Evolutionary conservation across 2,797 vertebrate genomes (phyloP).

Genomic region (Halcyon leucocephala): DNA sequence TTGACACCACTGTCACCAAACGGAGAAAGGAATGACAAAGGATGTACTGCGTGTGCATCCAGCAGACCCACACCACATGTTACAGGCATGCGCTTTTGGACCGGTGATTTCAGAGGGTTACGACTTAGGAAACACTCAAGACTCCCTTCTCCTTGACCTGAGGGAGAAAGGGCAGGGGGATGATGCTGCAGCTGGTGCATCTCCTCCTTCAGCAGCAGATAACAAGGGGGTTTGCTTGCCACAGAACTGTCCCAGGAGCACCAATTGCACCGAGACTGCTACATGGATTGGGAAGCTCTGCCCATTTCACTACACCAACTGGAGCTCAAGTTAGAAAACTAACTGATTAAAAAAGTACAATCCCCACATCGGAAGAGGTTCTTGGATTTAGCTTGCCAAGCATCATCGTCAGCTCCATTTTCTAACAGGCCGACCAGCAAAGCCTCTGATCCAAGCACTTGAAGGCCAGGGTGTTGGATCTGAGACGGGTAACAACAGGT

Average conservation of each 20-base stretch:
- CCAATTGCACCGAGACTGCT: background rate
- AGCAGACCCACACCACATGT: slow-evolving; percentile 71
- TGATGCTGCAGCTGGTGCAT: slow-evolving; percentile 6
- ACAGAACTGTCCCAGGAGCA: background rate
- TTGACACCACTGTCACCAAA: background rate
- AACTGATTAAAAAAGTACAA: background rate
- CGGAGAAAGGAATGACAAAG: background rate
- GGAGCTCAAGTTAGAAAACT: slow-evolving; percentile 24
- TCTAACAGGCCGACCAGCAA: background rate
- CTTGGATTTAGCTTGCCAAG: slow-evolving; percentile 23
- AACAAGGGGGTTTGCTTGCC: background rate
- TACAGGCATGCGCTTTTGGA: slow-evolving; percentile 74
- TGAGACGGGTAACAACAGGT: background rate
- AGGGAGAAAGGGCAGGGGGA: slow-evolving; percentile 32
- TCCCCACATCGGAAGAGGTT: background rate
- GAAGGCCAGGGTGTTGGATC: background rate
- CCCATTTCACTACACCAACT: background rate
- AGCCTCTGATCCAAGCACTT: slow-evolving; percentile 34
- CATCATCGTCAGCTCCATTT: background rate
- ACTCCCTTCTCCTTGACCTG: slow-evolving; percentile 38
- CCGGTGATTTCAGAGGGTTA: slow-evolving; percentile 36
- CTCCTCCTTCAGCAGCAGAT: background rate
- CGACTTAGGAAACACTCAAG: slow-evolving; percentile 21
- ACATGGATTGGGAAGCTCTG: background rate
- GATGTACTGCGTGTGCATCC: slow-evolving; percentile 36